These are phyloP conservation scores for Anguilla japonica DNA, from an alignment of 2,113 vertebrate species.

Conservation along the genomic window DNA sequence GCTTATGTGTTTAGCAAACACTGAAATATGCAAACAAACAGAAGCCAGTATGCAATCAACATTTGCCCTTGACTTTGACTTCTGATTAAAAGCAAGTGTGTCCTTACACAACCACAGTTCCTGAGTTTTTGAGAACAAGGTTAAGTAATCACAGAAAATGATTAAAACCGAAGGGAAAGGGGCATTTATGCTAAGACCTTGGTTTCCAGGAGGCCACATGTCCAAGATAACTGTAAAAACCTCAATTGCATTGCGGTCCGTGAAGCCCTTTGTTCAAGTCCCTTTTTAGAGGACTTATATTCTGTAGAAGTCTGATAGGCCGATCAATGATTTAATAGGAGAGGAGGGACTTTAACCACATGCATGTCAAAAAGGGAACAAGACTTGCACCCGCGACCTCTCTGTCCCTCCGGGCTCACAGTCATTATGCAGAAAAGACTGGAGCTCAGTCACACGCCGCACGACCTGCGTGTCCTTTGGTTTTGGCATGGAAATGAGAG, in stretches of 20 bases:
- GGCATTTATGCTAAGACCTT: neutral
- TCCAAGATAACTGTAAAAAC: neutral
- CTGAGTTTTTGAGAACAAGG: neutral
- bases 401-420: neutral
- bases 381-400: neutral
- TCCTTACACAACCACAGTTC: neutral
- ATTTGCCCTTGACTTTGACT: neutral
- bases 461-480: neutral
- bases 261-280: too few relatives aligned
- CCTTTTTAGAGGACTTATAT: neutral
- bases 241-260: neutral
- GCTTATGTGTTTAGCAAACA: neutral
- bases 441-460: neutral
- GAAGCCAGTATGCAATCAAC: neutral
- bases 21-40: neutral
- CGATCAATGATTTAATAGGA: neutral
- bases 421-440: neutral
- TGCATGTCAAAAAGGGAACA: neutral
- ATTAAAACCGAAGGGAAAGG: neutral
- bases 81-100: neutral
- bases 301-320: neutral
- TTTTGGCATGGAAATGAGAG: neutral
- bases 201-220: neutral
- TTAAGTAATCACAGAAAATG: neutral
- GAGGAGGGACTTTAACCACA: neutral